A percentile compares a stretch with the other conserved stretches of the same genome.
Conservation (phyloP, 1,140 invertebrate genomes). For the Lamellibrachia luymesi region DNA sequence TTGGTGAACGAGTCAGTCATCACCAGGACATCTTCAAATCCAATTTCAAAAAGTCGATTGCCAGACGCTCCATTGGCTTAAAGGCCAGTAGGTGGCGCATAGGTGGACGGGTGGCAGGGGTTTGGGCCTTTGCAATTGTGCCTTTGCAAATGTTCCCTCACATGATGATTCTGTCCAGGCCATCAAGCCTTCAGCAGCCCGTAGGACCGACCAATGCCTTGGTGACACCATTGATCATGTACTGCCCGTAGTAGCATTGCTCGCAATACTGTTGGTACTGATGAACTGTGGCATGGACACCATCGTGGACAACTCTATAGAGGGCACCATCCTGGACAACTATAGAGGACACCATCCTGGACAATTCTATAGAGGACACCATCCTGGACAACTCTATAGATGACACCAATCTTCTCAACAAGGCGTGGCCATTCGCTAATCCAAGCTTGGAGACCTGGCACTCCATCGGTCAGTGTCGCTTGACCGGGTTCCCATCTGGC, state of each 20-base stretch:
- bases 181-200: background rate
- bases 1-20: constrained; percentile 54
- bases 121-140: background rate
- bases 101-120: background rate
- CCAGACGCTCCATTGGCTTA: background rate
- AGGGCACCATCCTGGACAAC: background rate
- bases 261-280: background rate
- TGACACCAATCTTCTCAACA: background rate
- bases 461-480: background rate
- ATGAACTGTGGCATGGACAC: background rate
- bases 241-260: background rate
- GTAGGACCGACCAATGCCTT: background rate
- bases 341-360: too few relatives aligned
- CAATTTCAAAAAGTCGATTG: background rate
- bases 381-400: background rate
- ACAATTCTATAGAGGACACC: background rate
- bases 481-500: constrained; percentile 8
- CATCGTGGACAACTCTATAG: background rate
- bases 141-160: background rate
- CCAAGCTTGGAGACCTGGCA: background rate
- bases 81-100: background rate
- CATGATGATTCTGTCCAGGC: background rate
- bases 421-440: background rate
- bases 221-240: background rate
- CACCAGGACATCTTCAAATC: constrained; percentile 42